Evolutionary conservation across 2,797 vertebrate species (phyloP).

Genomic region (Aselliscus stoliczkanus): DNA sequence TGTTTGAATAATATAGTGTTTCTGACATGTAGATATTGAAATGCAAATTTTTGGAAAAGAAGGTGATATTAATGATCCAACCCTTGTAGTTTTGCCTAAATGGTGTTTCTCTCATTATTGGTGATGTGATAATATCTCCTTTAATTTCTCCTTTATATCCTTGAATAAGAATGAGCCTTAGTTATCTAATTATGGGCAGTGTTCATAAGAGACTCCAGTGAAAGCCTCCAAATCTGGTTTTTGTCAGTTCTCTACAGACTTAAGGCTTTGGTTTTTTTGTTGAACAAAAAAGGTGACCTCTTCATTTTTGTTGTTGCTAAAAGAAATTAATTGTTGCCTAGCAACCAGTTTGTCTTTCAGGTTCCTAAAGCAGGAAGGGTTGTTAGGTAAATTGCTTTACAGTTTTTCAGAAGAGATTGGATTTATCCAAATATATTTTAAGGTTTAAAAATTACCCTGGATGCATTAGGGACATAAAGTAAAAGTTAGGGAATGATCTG

Average conservation of each 20-base stretch:
- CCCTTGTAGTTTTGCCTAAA: neutral
- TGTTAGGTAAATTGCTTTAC: conserved; percentile 29
- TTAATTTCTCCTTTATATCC: neutral
- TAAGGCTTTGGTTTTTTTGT: neutral
- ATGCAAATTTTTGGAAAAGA: neutral
- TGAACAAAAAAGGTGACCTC: neutral
- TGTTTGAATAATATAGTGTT: neutral
- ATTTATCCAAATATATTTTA: neutral
- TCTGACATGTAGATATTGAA: neutral
- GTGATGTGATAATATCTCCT: neutral
- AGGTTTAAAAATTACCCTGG: neutral
- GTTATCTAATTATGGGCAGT: neutral
- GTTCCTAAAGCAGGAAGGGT: conserved; percentile 19
- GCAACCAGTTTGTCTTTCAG: conserved; percentile 49
- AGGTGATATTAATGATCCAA: neutral
- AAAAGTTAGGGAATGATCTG: neutral
- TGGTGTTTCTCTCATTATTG: conserved; percentile 1
- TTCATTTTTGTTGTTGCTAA: conserved; percentile 44
- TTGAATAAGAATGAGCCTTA: neutral
- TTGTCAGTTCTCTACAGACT: neutral
- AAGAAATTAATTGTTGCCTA: conserved; percentile 61
- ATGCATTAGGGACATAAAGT: neutral
- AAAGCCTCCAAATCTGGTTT: neutral
- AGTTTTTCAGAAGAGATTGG: conserved; percentile 14
- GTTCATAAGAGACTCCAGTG: neutral